Base-by-base conservation (phyloP, 2,888 invertebrate genomes). In the Ophion ellenae region DNA sequence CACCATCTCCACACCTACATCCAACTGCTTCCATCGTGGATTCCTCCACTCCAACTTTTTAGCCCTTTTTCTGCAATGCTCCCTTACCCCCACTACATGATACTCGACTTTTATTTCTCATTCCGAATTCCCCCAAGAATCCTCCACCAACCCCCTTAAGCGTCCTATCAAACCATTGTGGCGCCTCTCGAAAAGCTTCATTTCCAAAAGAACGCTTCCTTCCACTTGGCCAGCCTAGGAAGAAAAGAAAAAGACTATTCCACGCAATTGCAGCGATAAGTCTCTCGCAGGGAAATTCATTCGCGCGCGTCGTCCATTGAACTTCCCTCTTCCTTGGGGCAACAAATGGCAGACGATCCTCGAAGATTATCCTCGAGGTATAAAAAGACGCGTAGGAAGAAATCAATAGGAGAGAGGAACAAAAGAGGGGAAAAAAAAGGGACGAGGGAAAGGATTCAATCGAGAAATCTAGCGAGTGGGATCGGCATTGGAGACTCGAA, bases 101-200 rank as follows among this genome's bases (percentile, higher is more conserved):
- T 89, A 89, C 89, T 3, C 40, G 7, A 40, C 32, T 59, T 24
- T 24, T 24, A 3, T 45, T 63, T 61, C 73, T 17, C 32, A 77
- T 89, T 32, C 89, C 78, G 86, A 90, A 89, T 90, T 90, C 89
- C 2, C 9, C 90, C 2, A 17, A 47, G 14, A 47, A 47, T 47
- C 3, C 11, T 2, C 32, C 32, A 9, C 10, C 5, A 45, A 45
- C 45, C 10, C 11, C 10, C 45, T 32, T 32, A 32, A 32, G 32
- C 32, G 3, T 32, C 32, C 1, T 40, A 40, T 40, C 40, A 40
- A 40, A 6, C 40, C 40, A 40, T 7, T 40, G 40, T 40, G 9
- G 40, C 40, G 40, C 7, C 40, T 9, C 0, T 40, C 40, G 40
- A 40, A 40, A 40, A 40, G 40, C 9, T 9, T 1, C 40, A 40